phyloP scores from a whole-genome alignment of 2,113 vertebrate genomes.

The Cavia porcellus region DNA sequence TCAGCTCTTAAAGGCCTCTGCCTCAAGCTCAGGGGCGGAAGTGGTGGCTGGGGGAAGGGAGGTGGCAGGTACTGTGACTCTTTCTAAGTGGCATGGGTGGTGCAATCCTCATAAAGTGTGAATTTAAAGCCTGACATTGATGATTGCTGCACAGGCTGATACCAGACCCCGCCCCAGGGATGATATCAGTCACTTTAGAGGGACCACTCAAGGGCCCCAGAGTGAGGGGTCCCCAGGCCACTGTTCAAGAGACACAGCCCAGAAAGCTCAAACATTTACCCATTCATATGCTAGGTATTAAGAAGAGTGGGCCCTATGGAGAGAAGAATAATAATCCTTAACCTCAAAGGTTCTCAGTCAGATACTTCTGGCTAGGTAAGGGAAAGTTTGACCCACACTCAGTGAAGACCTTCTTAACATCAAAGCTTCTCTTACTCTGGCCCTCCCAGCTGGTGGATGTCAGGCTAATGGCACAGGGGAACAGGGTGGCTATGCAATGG shows the following conservation, averaged over 20 bases:
- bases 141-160: background rate
- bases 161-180: background rate
- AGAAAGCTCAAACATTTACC: background rate
- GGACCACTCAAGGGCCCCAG: background rate
- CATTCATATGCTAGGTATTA: background rate
- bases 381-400: background rate
- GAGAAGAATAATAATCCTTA: background rate
- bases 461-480: background rate
- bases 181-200: background rate
- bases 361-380: background rate
- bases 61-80: slow-evolving; percentile 60
- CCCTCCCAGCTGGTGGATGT: background rate
- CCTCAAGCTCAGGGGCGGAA: slow-evolving; percentile 68
- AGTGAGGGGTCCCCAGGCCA: background rate
- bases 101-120: slow-evolving; percentile 51
- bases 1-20: slow-evolving; percentile 71
- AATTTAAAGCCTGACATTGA: slow-evolving; percentile 12
- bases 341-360: background rate
- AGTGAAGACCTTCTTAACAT: background rate
- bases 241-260: background rate
- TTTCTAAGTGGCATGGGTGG: slow-evolving; percentile 45
- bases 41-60: slow-evolving; percentile 79
- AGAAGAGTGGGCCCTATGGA: background rate
- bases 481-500: background rate
- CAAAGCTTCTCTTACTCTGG: background rate